Percentiles rank a stretch among this genome's conserved stretches.
phyloP scores from a whole-genome alignment of 2,113 vertebrate species.

The Petrocephalus zakoni region DNA sequence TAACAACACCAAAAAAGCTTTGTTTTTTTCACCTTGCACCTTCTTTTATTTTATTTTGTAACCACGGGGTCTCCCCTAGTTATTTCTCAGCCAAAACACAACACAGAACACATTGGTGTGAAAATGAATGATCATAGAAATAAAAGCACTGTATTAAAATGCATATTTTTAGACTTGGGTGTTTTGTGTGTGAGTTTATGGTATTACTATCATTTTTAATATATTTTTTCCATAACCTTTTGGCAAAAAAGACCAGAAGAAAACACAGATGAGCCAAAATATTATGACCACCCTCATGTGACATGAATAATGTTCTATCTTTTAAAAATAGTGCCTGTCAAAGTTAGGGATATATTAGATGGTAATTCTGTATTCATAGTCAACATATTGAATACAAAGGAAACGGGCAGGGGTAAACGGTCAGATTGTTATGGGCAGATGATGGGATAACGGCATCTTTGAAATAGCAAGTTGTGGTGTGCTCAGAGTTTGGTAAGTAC shows the following conservation, averaged over 20 bases:
- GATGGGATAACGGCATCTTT: too few relatives aligned
- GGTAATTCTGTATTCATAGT: neutral
- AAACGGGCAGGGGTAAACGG: neutral
- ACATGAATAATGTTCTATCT: neutral
- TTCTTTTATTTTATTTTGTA: neutral
- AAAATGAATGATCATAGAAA: neutral
- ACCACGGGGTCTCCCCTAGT: neutral
- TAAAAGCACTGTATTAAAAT: neutral
- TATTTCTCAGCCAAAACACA: neutral
- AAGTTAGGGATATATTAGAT: neutral
- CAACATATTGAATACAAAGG: neutral
- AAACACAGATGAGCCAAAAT: neutral
- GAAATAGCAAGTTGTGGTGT: too few relatives aligned
- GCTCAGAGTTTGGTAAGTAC: too few relatives aligned
- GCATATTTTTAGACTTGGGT: neutral
- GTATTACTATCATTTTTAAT: neutral
- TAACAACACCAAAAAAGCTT: neutral
- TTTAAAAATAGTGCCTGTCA: neutral
- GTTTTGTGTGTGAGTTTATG: neutral
- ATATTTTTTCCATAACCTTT: neutral
- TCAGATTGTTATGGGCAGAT: too few relatives aligned
- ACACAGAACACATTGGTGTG: neutral
- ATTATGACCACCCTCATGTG: neutral
- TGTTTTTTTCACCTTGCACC: neutral
- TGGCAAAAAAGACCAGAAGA: neutral